Percentiles rank a stretch among this genome's conserved stretches.
Conservation (phyloP, 2,113 vertebrate species). For the Corvus hawaiiensis region DNA sequence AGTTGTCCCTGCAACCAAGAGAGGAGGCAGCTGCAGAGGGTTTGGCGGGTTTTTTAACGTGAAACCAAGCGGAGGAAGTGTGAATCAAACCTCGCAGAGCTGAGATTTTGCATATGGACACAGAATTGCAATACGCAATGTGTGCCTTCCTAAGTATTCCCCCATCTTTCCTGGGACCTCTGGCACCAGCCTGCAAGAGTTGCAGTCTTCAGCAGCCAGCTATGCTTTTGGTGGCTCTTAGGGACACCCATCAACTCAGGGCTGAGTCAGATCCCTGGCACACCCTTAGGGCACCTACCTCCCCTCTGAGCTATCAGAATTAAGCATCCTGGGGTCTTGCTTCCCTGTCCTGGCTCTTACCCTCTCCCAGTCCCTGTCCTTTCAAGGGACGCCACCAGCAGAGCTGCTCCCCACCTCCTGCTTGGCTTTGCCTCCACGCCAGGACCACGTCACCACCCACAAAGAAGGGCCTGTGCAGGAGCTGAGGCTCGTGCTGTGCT, state of each 20-base stretch:
- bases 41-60: accelerated
- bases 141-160: neutral
- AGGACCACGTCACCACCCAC: conserved; percentile 16
- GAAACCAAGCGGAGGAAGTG: neutral
- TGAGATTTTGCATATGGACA: neutral
- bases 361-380: neutral
- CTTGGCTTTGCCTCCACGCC: neutral
- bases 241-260: too few species aligned
- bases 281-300: neutral
- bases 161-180: neutral
- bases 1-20: neutral
- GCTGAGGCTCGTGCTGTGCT: neutral
- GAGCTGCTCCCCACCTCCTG: neutral
- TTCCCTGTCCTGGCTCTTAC: neutral
- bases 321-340: neutral
- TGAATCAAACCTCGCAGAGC: neutral
- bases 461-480: conserved; percentile 58
- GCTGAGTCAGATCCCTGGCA: neutral
- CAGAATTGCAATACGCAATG: neutral
- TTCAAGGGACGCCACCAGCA: accelerated
- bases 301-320: accelerated
- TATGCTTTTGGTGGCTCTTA: accelerated
- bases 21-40: neutral
- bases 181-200: neutral
- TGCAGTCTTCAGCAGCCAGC: accelerated